Percentiles rank a stretch among this genome's conserved stretches.
Evolutionary conservation across 2,797 vertebrate genomes (phyloP).

Genomic region (Rhinophrynus dorsalis): DNA sequence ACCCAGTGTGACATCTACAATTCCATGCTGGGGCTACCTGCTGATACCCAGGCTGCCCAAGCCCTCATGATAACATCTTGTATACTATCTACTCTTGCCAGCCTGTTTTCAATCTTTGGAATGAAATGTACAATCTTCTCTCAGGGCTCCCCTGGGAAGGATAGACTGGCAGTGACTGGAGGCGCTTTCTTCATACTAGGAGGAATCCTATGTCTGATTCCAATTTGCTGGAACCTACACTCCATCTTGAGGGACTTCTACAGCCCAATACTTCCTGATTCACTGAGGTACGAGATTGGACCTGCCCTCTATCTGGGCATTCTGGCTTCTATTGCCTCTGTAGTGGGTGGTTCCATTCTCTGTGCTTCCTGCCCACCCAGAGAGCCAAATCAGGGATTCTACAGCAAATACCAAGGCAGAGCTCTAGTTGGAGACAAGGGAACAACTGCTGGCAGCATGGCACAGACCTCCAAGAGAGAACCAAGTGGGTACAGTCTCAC

Average conservation of each 20-base stretch:
- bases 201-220: conserved; percentile 85
- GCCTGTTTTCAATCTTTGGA: conserved; percentile 72
- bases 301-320: conserved; percentile 89
- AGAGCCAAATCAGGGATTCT: conserved; percentile 60
- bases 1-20: conserved; percentile 96
- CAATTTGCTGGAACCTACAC: conserved; percentile 88
- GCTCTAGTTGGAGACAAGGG: conserved; percentile 53
- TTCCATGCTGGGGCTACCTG: conserved; percentile 84
- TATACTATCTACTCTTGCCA: conserved; percentile 77
- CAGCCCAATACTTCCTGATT: conserved; percentile 73
- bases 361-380: conserved; percentile 75
- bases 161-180: conserved; percentile 75
- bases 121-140: conserved; percentile 92
- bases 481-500: conserved; percentile 74
- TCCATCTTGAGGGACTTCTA: conserved; percentile 88
- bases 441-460: conserved; percentile 51
- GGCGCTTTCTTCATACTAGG: conserved; percentile 77
- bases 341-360: conserved; percentile 84
- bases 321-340: conserved; percentile 79
- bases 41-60: conserved; percentile 84
- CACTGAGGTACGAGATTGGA: conserved; percentile 89
- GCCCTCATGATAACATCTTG: conserved; percentile 92
- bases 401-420: conserved; percentile 61
- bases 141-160: conserved; percentile 74
- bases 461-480: conserved; percentile 63